Evolutionary conservation across 2,888 invertebrate species (phyloP).

Genomic region (Exephanes ischioxanthus): DNA sequence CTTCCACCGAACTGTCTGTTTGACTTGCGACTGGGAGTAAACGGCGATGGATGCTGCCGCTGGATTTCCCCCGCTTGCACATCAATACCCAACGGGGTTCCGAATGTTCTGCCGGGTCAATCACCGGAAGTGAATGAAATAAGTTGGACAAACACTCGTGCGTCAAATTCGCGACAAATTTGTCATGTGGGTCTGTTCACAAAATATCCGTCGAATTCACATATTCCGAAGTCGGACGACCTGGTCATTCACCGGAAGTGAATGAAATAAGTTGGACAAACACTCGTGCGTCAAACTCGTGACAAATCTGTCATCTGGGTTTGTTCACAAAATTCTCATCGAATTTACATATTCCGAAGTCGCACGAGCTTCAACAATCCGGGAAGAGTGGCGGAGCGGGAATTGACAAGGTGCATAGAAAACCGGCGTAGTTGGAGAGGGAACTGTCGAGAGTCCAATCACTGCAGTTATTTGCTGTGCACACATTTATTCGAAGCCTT

Average conservation of each 20-base stretch:
- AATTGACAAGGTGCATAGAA: neutral
- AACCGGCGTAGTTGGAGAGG: neutral
- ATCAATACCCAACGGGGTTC: slow-evolving; percentile 37
- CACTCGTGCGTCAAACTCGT: slow-evolving; percentile 7
- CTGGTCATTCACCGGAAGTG: slow-evolving; percentile 43
- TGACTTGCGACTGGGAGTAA: slow-evolving; percentile 36
- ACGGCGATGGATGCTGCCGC: slow-evolving; percentile 1
- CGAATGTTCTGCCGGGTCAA: slow-evolving; percentile 54
- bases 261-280: slow-evolving; percentile 11
- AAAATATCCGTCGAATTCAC: slow-evolving; percentile 24
- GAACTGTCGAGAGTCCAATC: slow-evolving; percentile 2
- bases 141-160: neutral
- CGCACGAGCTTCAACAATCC: neutral
- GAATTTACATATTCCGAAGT: neutral
- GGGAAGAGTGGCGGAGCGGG: neutral
- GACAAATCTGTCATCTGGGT: slow-evolving; percentile 22
- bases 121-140: slow-evolving; percentile 47
- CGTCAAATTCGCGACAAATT: slow-evolving; percentile 27
- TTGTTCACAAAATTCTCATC: slow-evolving; percentile 45
- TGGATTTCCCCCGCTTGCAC: slow-evolving; percentile 32
- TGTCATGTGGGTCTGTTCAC: slow-evolving; percentile 35
- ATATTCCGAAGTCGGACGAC: neutral
- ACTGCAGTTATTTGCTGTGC: slow-evolving; percentile 2
- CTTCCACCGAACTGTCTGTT: slow-evolving; percentile 54
- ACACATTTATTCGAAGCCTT: slow-evolving; percentile 1